phyloP scores from a whole-genome alignment of 1,140 invertebrate genomes.

The Caenorhabditis brenneri region DNA sequence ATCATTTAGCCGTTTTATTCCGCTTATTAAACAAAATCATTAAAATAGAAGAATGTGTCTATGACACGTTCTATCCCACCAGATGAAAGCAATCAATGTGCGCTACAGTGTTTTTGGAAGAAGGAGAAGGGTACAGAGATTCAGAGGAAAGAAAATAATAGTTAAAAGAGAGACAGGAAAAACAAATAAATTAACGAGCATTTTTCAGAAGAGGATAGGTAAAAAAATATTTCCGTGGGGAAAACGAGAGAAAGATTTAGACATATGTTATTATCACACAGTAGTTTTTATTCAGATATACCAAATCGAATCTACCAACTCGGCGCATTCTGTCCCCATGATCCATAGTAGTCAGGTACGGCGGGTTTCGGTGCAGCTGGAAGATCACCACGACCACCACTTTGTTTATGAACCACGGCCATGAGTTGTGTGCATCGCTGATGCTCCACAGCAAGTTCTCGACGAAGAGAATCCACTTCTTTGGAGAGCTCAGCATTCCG shows the following conservation, averaged over 20 bases:
- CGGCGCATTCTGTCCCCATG: slow-evolving; percentile 2
- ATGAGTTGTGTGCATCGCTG: slow-evolving; percentile 62
- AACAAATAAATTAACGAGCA: background rate
- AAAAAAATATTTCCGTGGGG: no score
- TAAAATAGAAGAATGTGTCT: no score
- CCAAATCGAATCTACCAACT: background rate
- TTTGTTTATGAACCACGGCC: slow-evolving; percentile 54
- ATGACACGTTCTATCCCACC: no score
- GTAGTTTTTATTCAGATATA: background rate
- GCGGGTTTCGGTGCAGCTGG: background rate
- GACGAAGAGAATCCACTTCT: slow-evolving; percentile 63
- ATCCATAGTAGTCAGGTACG: background rate
- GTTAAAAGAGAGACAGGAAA: background rate
- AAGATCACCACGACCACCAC: background rate
- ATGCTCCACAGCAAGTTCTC: slow-evolving; percentile 63
- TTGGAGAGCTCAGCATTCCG: slow-evolving; percentile 60
- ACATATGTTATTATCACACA: slow-evolving; percentile 19
- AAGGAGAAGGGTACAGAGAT: no score
- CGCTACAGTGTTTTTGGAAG: no score
- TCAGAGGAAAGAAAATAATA: background rate
- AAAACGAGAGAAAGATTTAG: background rate
- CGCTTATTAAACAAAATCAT: no score
- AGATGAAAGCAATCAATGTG: no score
- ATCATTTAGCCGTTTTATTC: background rate
- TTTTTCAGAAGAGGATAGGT: background rate